Evolutionary conservation across 2,113 vertebrate species (phyloP), one percentile per base, ranked within the genome.

Genomic region (Periophthalmus modestus): DNA sequence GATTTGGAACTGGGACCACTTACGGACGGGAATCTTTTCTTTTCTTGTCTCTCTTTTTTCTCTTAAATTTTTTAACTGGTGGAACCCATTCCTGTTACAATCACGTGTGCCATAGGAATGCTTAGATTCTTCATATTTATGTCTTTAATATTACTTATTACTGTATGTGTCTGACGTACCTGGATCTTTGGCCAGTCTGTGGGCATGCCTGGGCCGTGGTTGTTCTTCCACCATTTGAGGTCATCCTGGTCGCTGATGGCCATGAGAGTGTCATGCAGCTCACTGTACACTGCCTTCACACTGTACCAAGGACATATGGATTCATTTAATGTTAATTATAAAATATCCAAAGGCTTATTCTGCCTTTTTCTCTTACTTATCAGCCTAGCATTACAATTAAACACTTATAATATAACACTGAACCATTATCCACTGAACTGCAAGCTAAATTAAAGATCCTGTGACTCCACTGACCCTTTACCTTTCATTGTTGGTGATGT

Each of bases 161-260:
- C 28, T 19, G 28, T 57, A 14, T 18, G 2, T 46, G 24, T 55
- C 5, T 50, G 1, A 7, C 7, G 6, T 63, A 96, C 95, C 90
- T 94, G 52, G 16, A 96, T 90, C 78, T 91, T 88, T 2, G 95
- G 95, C 95, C 95, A 96, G 78, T 94, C 82, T 0, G 94, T 95
- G 21, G 90, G 81, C 95, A 95, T 95, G 65, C 95, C 94, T 0
- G 95, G 95, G 0, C 95, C 95, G 0, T 87, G 88, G 52, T 90
- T 87, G 79, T 94, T 94, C 86, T 88, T 94, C 95, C 95, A 96
- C 95, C 94, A 95, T 59, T 92, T 93, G 23, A 95, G 82, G 73
- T 96, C 95, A 0, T 95, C 95, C 70, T 92, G 87, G 36, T 95
- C 94, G 36, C 80, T 89, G 74, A 95, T 90, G 70, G 92, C 85